Conservation (phyloP, 1,140 invertebrate genomes). For the Tetramorium alpestre region DNA sequence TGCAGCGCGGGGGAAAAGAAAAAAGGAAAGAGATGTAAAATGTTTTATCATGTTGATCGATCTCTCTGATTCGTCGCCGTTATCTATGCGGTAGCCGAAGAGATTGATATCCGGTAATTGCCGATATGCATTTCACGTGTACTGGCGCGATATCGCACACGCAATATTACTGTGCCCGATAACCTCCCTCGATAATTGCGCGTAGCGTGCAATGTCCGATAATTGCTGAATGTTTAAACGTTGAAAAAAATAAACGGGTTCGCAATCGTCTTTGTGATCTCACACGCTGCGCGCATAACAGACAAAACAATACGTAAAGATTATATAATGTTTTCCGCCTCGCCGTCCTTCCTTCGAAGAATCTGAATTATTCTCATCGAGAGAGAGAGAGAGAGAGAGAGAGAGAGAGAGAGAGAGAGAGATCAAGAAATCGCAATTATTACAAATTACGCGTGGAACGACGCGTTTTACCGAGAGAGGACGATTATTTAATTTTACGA, state of each 20-base stretch:
- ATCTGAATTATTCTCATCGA: not conserved
- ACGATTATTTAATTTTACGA: slow-evolving; percentile 2
- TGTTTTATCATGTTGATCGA: not conserved
- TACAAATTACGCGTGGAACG: not conserved
- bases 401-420: not conserved
- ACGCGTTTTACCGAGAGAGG: not conserved
- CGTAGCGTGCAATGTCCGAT: slow-evolving; percentile 50
- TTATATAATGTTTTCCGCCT: slow-evolving; percentile 36
- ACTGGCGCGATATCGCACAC: not conserved
- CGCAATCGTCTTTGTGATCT: slow-evolving; percentile 20
- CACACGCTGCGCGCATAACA: not conserved
- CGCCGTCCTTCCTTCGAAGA: not conserved
- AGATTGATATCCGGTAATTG: slow-evolving; percentile 30
- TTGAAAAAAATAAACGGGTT: not conserved
- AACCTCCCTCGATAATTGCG: slow-evolving; percentile 14
- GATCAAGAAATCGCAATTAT: not conserved
- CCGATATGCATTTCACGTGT: not conserved
- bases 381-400: too few species aligned
- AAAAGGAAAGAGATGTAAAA: not conserved
- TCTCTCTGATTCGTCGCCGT: not conserved
- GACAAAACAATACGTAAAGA: slow-evolving; percentile 17
- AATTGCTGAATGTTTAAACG: slow-evolving; percentile 9
- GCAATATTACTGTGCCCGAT: not conserved
- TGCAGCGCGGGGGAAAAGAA: not conserved
- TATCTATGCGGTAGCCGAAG: not conserved